Evolutionary conservation across 23 tunicate species (phyloP).

Genomic region (Halocynthia aurantium): DNA sequence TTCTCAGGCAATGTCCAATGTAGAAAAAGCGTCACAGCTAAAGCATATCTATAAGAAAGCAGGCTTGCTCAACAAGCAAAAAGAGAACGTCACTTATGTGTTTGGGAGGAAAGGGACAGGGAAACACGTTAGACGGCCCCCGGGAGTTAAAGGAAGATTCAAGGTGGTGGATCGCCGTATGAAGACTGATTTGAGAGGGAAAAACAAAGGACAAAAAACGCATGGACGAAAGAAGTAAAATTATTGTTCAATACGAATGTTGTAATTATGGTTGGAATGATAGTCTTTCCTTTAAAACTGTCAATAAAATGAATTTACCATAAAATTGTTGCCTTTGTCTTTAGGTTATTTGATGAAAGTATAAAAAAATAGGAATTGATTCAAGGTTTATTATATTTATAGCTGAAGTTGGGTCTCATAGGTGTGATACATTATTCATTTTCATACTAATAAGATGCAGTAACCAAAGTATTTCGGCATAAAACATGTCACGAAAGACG

Average conservation of each 20-base stretch:
- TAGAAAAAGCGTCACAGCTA: conserved; percentile 84
- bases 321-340: neutral
- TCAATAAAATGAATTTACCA: conserved; percentile 3
- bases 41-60: conserved; percentile 78
- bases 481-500: too few species aligned
- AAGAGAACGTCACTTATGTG: conserved; percentile 89
- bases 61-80: conserved; percentile 76
- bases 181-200: conserved; percentile 89
- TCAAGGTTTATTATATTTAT: neutral
- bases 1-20: conserved; percentile 52
- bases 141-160: conserved; percentile 88
- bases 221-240: conserved; percentile 12
- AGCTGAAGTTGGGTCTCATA: too few species aligned
- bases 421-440: too few species aligned
- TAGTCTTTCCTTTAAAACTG: neutral
- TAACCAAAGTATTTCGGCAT: too few species aligned
- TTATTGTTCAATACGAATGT: neutral
- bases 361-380: neutral
- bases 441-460: too few species aligned
- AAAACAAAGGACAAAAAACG: conserved; percentile 26
- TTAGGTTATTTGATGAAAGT: neutral
- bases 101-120: conserved; percentile 81
- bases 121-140: conserved; percentile 75
- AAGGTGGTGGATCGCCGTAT: conserved; percentile 89
- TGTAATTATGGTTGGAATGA: neutral